Conservation (phyloP, 2,113 vertebrate species). For the Camelus bactrianus region DNA sequence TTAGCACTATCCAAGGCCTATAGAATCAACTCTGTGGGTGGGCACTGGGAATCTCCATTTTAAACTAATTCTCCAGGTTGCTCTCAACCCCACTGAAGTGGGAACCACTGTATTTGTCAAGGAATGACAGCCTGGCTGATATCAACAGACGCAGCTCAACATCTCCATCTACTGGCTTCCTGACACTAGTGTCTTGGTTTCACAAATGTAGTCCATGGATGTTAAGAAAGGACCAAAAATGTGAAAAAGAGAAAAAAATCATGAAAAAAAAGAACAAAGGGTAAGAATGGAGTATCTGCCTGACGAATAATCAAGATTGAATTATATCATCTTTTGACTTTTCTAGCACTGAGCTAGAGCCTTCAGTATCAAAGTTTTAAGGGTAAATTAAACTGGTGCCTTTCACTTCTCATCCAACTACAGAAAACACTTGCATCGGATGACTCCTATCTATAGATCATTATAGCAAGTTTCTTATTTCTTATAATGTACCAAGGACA, state of each 20-base stretch:
- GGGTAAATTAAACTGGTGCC: background rate
- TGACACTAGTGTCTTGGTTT: background rate
- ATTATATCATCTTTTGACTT: background rate
- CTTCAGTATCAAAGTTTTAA: background rate
- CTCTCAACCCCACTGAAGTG: background rate
- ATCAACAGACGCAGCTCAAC: background rate
- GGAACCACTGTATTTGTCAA: background rate
- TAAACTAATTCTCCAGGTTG: background rate
- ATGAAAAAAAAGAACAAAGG: background rate
- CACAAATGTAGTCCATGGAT: background rate
- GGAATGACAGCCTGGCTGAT: background rate
- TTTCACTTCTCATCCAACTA: background rate
- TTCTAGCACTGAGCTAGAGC: background rate
- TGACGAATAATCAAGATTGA: background rate
- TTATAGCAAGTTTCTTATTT: background rate
- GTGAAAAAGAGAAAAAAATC: background rate
- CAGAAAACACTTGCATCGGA: background rate
- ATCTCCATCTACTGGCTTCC: conserved; percentile 32
- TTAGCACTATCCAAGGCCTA: background rate
- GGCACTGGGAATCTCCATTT: background rate
- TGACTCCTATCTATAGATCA: background rate
- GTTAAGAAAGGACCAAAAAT: background rate
- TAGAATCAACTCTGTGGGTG: background rate
- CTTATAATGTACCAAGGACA: background rate
- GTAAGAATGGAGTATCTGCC: background rate